phyloP scores from a whole-genome alignment of 2,888 invertebrate species.

The Aporophyla nigra region DNA sequence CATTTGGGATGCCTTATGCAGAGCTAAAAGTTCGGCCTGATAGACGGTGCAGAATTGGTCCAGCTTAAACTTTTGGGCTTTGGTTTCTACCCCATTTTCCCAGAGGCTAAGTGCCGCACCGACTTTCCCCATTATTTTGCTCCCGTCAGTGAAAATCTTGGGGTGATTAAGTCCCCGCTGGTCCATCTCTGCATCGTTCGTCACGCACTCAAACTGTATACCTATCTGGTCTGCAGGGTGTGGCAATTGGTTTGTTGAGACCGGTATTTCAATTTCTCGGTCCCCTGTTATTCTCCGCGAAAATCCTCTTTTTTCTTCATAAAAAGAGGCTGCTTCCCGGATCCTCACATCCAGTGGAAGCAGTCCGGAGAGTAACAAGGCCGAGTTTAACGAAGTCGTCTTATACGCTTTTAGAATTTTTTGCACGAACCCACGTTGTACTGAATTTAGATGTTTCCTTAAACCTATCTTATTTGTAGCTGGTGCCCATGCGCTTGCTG shows the following conservation, averaged over 20 bases:
- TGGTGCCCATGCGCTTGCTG: too few species aligned
- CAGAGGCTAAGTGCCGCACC: not conserved
- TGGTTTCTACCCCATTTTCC: not conserved
- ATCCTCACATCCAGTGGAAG: not conserved
- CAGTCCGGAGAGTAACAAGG: not conserved
- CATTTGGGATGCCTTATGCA: not conserved
- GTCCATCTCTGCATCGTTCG: not conserved
- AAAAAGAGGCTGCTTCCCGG: not conserved
- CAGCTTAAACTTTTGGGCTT: conserved; percentile 2
- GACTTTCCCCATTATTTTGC: not conserved
- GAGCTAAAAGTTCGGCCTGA: too few species aligned
- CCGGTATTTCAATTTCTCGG: not conserved
- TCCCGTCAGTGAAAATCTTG: not conserved
- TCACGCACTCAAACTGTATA: not conserved
- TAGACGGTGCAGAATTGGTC: not conserved
- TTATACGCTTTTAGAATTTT: not conserved
- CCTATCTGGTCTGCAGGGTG: not conserved
- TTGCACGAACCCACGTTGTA: too few species aligned
- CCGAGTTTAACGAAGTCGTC: not conserved
- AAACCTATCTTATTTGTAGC: too few species aligned
- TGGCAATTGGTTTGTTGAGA: not conserved
- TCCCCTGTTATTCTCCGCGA: not conserved
- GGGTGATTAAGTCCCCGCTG: not conserved
- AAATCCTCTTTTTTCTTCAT: not conserved
- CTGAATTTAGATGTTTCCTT: too few species aligned